These are phyloP conservation scores for Oikopleura vanhoeffeni DNA, from an alignment of 23 tunicate species.

Conservation along the genomic window DNA sequence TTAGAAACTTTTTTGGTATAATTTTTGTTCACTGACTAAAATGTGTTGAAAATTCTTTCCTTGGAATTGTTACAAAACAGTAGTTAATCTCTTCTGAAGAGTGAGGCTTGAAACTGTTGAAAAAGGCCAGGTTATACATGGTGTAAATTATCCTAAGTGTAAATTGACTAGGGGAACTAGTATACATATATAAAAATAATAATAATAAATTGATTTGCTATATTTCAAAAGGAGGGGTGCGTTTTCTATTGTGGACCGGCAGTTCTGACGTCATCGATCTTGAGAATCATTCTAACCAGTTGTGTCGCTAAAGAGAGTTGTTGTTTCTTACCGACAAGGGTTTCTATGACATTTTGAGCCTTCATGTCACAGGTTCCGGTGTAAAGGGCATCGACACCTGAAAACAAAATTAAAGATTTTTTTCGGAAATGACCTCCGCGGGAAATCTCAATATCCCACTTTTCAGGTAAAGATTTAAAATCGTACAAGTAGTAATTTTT, in stretches of 20 bases:
- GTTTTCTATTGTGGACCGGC: conserved; percentile 24
- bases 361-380: conserved; percentile 47
- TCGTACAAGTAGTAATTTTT: too few relatives aligned
- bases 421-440: too few relatives aligned
- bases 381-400: conserved; percentile 5
- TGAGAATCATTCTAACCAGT: conserved; percentile 81
- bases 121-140: too few relatives aligned
- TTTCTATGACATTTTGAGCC: conserved; percentile 80
- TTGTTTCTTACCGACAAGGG: conserved; percentile 87
- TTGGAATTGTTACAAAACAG: too few relatives aligned
- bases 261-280: conserved; percentile 91
- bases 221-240: background rate
- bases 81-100: too few relatives aligned
- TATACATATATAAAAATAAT: background rate
- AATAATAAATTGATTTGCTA: background rate
- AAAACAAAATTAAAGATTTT: too few relatives aligned
- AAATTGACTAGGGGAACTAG: background rate
- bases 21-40: too few relatives aligned
- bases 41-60: too few relatives aligned
- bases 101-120: background rate
- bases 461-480: too few relatives aligned
- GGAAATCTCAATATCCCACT: too few relatives aligned
- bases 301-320: conserved; percentile 95
- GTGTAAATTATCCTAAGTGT: background rate
- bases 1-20: too few relatives aligned